A percentile compares a stretch with the other conserved stretches of the same genome.
These are phyloP conservation scores for Lepus timidus DNA, from an alignment of 2,113 vertebrate genomes.

Conservation along the genomic window DNA sequence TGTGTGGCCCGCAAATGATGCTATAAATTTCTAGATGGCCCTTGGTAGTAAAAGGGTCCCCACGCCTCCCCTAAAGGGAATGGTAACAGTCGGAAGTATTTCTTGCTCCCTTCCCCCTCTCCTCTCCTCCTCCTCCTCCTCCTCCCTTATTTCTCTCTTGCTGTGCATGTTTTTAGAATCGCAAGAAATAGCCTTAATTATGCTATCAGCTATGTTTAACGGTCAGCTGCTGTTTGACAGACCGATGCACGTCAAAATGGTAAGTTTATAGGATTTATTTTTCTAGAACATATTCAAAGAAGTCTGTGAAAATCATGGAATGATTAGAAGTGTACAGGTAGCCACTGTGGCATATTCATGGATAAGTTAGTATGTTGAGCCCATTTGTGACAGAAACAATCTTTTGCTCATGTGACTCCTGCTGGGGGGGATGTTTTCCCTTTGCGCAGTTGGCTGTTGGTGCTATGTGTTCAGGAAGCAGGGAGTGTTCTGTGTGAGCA, in stretches of 20 bases:
- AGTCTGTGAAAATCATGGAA: not conserved
- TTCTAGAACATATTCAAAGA: not conserved
- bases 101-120: not conserved
- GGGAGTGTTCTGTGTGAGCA: not conserved
- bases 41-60: too few relatives aligned
- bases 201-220: conserved; percentile 95
- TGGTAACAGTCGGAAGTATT: not conserved
- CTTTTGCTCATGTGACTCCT: not conserved
- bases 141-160: not conserved
- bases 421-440: not conserved
- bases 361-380: not conserved
- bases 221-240: conserved; percentile 97
- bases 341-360: not conserved
- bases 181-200: conserved; percentile 87
- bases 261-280: conserved; percentile 82
- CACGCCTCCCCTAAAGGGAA: not conserved
- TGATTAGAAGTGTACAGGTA: not conserved
- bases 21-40: too few relatives aligned
- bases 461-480: not conserved
- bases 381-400: not conserved
- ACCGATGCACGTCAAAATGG: conserved; percentile 99
- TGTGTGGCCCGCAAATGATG: too few relatives aligned
- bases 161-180: conserved; percentile 36
- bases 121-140: not conserved
- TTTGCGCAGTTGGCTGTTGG: not conserved